Percentiles rank a stretch among this genome's conserved stretches.
These are phyloP conservation scores for Neomonachus schauinslandi DNA, from an alignment of 2,113 vertebrate species.

Conservation along the genomic window DNA sequence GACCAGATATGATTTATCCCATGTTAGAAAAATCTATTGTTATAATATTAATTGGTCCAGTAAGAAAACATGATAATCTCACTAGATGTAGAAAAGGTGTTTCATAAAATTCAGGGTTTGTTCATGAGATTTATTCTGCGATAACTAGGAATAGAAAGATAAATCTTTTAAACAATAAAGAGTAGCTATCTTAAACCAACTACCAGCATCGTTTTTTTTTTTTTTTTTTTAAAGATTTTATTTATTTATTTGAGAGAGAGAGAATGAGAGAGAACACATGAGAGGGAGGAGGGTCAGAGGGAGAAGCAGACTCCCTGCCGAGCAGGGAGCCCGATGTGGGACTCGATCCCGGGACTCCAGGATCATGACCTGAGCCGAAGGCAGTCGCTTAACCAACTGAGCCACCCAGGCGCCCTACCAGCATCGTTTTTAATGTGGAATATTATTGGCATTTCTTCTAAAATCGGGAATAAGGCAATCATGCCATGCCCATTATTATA, in stretches of 20 bases:
- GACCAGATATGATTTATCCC: not conserved
- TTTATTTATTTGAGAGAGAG: too few species aligned
- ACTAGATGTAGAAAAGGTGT: not conserved
- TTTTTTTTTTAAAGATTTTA: too few species aligned
- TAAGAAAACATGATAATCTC: conserved; percentile 6
- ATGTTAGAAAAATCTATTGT: not conserved
- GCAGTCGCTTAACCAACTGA: too few species aligned
- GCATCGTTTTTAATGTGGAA: not conserved
- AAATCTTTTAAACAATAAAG: not conserved
- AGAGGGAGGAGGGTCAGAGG: too few species aligned
- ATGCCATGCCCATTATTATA: not conserved
- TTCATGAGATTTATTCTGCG: conserved; percentile 5
- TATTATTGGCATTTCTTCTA: not conserved
- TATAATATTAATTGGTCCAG: not conserved
- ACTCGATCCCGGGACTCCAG: too few species aligned
- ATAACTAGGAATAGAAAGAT: conserved; percentile 12
- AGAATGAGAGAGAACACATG: too few species aligned
- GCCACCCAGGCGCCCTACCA: too few species aligned
- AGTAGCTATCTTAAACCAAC: conserved; percentile 1
- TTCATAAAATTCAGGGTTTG: conserved; percentile 38
- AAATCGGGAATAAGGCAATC: not conserved
- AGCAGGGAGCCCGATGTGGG: too few species aligned
- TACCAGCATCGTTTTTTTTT: not conserved
- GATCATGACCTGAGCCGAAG: too few species aligned
- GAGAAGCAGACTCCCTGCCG: too few species aligned